Percentiles rank a stretch among this genome's conserved stretches.
phyloP scores from a whole-genome alignment of 2,888 invertebrate genomes.

The Heliconius ethilla region DNA sequence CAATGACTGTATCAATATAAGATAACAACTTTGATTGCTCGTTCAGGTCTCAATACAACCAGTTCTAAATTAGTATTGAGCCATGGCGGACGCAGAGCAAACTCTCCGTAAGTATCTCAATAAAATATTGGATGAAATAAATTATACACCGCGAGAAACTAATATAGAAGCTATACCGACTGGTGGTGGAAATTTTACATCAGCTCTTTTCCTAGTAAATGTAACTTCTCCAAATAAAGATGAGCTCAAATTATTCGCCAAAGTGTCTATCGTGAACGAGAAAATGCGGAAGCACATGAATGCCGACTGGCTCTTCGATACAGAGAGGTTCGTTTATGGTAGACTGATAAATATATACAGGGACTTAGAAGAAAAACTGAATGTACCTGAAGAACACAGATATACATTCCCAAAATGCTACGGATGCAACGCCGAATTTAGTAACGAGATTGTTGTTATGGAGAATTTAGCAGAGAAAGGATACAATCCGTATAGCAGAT shows the following conservation, averaged over 20 bases:
- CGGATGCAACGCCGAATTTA: constrained; percentile 49
- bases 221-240: constrained; percentile 49
- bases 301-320: constrained; percentile 52
- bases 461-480: constrained; percentile 60
- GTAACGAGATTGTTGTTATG: constrained; percentile 60
- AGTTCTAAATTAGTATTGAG: constrained; percentile 39
- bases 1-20: constrained; percentile 20
- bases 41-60: constrained; percentile 27
- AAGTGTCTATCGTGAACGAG: constrained; percentile 56
- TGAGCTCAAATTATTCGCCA: constrained; percentile 49
- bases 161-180: constrained; percentile 52
- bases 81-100: constrained; percentile 53
- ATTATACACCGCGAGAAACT: constrained; percentile 49
- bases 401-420: constrained; percentile 57
- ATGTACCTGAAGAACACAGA: constrained; percentile 52
- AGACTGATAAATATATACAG: constrained; percentile 53
- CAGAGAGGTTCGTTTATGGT: constrained; percentile 58
- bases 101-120: constrained; percentile 49
- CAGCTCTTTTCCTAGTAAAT: constrained; percentile 52
- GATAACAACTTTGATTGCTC: constrained; percentile 34
- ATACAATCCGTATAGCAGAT: constrained; percentile 56
- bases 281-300: constrained; percentile 50
- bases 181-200: constrained; percentile 62
- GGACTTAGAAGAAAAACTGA: constrained; percentile 51
- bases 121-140: constrained; percentile 51